Conservation (phyloP, 2,888 invertebrate genomes). For the Colostygia pectinataria region DNA sequence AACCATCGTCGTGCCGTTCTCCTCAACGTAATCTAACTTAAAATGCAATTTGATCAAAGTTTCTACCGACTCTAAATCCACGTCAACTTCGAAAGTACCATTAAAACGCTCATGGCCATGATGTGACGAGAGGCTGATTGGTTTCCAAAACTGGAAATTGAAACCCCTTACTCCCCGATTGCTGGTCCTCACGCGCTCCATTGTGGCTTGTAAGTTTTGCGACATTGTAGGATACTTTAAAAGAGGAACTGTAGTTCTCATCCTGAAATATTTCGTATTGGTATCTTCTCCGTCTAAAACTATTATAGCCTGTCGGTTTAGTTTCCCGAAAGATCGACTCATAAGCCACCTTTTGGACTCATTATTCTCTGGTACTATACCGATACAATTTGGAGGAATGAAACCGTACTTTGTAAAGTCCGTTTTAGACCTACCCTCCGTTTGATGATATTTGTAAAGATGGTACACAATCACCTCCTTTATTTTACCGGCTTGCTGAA, state of each 20-base stretch:
- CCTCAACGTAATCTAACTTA: conserved; percentile 54
- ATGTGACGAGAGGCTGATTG: conserved; percentile 19
- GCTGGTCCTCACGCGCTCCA: conserved; percentile 54
- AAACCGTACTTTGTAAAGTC: conserved; percentile 68
- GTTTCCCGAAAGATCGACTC: conserved; percentile 52
- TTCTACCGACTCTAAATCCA: conserved; percentile 67
- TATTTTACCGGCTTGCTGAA: conserved; percentile 58
- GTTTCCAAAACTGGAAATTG: conserved; percentile 63
- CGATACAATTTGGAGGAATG: conserved; percentile 58
- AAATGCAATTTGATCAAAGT: conserved; percentile 51
- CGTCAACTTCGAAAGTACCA: conserved; percentile 49
- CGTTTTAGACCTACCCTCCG: conserved; percentile 47
- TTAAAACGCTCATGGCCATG: too few relatives aligned
- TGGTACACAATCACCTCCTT: conserved; percentile 63
- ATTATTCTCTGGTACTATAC: conserved; percentile 60
- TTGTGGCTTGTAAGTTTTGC: conserved; percentile 31
- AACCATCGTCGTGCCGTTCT: conserved; percentile 28
- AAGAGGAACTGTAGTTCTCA: conserved; percentile 42
- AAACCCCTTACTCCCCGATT: conserved; percentile 64
- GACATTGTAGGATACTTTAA: conserved; percentile 17
- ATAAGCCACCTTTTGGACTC: conserved; percentile 63
- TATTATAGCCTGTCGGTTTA: conserved; percentile 49
- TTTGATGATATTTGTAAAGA: conserved; percentile 59
- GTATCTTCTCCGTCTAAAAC: conserved; percentile 52
- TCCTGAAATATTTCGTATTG: conserved; percentile 50